Conservation (phyloP, 1,140 invertebrate genomes). For the Rhizoglyphus robini region DNA sequence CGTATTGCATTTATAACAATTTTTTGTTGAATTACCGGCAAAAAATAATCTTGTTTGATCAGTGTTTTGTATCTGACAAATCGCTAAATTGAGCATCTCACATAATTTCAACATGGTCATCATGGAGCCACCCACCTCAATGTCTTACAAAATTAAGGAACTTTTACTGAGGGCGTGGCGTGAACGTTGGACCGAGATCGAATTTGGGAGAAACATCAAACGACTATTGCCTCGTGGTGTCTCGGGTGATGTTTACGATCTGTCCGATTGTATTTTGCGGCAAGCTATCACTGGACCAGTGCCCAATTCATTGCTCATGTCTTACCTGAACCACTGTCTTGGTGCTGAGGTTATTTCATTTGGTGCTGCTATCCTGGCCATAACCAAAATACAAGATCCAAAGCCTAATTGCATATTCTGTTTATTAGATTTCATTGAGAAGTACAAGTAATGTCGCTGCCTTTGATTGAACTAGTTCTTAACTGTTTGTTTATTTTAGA, state of each 20-base stretch:
- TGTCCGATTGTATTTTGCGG: constrained; percentile 79
- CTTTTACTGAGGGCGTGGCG: constrained; percentile 75
- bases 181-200: constrained; percentile 81
- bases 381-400: constrained; percentile 75
- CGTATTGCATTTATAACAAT: too few species aligned
- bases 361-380: constrained; percentile 67
- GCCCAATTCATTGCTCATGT: constrained; percentile 74
- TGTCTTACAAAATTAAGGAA: constrained; percentile 68
- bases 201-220: constrained; percentile 91
- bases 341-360: constrained; percentile 73
- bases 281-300: constrained; percentile 80
- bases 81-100: too few species aligned
- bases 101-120: not conserved
- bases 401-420: constrained; percentile 76
- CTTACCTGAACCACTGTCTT: constrained; percentile 78
- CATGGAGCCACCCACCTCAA: constrained; percentile 43
- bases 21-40: too few species aligned
- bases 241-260: constrained; percentile 75
- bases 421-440: constrained; percentile 64
- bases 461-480: constrained; percentile 16
- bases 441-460: constrained; percentile 17
- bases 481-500: constrained; percentile 23
- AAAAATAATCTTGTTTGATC: too few species aligned
- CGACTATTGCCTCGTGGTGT: constrained; percentile 45
- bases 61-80: too few species aligned